phyloP scores from a whole-genome alignment of 2,797 vertebrate genomes.

The Acomys russatus region DNA sequence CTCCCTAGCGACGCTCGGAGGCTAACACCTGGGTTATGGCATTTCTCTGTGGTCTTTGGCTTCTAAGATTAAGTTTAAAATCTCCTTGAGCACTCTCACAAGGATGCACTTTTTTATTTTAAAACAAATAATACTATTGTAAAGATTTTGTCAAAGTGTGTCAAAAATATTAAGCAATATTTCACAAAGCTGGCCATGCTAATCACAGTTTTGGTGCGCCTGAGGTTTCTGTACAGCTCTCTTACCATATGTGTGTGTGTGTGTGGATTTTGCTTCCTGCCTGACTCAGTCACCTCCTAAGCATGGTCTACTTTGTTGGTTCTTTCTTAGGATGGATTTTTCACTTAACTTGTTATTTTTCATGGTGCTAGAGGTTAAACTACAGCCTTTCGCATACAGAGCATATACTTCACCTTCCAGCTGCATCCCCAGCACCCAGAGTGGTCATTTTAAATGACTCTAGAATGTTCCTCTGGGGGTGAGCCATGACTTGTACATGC shows the following conservation, averaged over 20 bases:
- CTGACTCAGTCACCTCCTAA: neutral
- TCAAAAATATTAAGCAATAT: neutral
- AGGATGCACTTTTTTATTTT: neutral
- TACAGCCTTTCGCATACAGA: neutral
- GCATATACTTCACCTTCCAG: neutral
- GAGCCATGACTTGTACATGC: neutral
- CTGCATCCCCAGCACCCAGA: neutral
- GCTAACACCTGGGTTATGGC: fast-evolving
- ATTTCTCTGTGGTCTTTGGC: neutral
- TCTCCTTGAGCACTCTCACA: neutral
- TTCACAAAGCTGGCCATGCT: neutral
- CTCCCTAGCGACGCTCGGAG: fast-evolving
- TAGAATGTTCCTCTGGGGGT: constrained; percentile 27
- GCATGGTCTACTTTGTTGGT: neutral
- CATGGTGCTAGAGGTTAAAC: neutral
- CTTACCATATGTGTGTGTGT: neutral
- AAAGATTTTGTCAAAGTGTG: neutral
- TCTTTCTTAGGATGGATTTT: neutral
- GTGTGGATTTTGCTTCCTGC: neutral
- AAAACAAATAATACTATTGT: constrained; percentile 21
- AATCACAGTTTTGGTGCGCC: neutral
- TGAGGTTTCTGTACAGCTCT: neutral
- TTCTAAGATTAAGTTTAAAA: neutral
- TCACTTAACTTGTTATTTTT: neutral
- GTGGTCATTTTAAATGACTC: constrained; percentile 10